Evolutionary conservation across 2,113 vertebrate genomes (phyloP).

Genomic region (Gracilinanus agilis): DNA sequence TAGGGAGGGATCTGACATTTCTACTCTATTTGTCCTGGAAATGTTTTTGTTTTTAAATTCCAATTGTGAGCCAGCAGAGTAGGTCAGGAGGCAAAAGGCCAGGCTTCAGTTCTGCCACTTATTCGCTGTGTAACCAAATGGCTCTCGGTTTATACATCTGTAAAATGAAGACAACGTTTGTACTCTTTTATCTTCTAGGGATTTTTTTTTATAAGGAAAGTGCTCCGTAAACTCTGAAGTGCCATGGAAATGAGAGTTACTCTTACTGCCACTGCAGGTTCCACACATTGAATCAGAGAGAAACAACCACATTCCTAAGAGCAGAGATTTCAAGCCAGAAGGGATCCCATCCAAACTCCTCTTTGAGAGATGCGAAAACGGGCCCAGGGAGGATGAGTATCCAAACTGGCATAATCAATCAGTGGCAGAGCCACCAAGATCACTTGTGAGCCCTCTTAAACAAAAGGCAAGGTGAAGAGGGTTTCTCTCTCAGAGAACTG

Average conservation of each 20-base stretch:
- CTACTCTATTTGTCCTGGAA: background rate
- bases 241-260: background rate
- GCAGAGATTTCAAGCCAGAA: background rate
- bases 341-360: background rate
- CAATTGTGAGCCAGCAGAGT: background rate
- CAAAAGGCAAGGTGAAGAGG: background rate
- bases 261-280: background rate
- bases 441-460: background rate
- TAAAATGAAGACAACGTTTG: background rate
- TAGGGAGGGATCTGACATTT: background rate
- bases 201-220: background rate
- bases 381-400: background rate
- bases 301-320: background rate
- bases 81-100: background rate
- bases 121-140: background rate
- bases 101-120: background rate
- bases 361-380: background rate
- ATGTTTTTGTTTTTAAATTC: background rate
- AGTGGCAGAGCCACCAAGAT: background rate
- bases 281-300: background rate
- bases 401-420: background rate
- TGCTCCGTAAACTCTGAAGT: background rate
- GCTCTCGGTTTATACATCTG: background rate
- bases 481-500: background rate
- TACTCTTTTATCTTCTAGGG: background rate